Percentiles rank a stretch among this genome's conserved stretches.
Evolutionary conservation across 2,113 vertebrate genomes (phyloP).

Genomic region (Corydoras maculifer): DNA sequence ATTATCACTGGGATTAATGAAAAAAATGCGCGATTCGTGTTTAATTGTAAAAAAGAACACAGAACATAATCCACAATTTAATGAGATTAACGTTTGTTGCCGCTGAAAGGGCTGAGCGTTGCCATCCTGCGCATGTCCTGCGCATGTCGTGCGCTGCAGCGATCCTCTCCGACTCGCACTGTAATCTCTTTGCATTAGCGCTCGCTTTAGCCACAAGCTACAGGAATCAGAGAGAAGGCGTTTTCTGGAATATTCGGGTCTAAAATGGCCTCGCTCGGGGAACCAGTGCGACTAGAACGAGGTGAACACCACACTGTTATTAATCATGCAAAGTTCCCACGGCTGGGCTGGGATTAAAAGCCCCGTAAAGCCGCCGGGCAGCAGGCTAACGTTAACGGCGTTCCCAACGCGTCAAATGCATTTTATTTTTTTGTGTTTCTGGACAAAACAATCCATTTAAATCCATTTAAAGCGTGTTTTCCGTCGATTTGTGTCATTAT

Average conservation of each 20-base stretch:
- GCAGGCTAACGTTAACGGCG: constrained; percentile 5
- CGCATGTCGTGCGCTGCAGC: constrained; percentile 8
- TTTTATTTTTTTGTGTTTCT: not conserved
- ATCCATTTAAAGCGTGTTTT: not conserved
- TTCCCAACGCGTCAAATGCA: not conserved
- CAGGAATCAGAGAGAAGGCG: constrained; percentile 12
- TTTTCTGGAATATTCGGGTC: constrained; percentile 28
- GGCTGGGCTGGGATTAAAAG: not conserved
- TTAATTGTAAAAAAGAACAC: not conserved
- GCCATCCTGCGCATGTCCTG: constrained; percentile 15
- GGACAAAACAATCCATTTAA: not conserved
- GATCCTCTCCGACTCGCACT: constrained; percentile 11
- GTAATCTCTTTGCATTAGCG: constrained; percentile 33
- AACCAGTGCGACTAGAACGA: constrained; percentile 86
- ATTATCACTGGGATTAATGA: no score
- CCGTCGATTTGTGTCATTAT: no score
- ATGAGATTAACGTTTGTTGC: not conserved
- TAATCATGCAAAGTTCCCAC: not conserved
- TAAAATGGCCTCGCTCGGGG: constrained; percentile 77
- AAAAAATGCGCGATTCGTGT: not conserved
- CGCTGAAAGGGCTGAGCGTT: not conserved
- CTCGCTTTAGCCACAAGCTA: constrained; percentile 24
- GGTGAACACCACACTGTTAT: constrained; percentile 62
- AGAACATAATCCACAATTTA: not conserved
- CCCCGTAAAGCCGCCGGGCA: not conserved